Evolutionary conservation across 2,797 vertebrate species (phyloP).

Genomic region (Enteromius treurensis): DNA sequence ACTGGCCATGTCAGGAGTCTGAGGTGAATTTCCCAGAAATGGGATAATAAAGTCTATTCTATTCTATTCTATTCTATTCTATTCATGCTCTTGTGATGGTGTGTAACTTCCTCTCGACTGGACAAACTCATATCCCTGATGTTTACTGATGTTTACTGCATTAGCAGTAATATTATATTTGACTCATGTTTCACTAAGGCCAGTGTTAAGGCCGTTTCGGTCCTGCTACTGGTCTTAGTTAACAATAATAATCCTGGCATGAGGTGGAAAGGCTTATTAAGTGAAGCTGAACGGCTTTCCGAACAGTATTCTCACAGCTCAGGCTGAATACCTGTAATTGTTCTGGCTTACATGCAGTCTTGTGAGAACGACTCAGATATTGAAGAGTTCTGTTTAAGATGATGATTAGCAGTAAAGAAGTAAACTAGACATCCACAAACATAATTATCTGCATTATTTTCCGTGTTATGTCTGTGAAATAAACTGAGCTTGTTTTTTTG

Average conservation of each 20-base stretch:
- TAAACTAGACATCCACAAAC: neutral
- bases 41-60: too few relatives aligned
- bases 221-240: neutral
- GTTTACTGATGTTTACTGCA: too few relatives aligned
- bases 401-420: neutral
- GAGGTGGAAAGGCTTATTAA: neutral
- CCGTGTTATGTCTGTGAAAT: neutral
- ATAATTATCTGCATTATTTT: neutral
- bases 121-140: too few relatives aligned
- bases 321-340: neutral
- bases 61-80: too few relatives aligned
- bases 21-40: too few relatives aligned
- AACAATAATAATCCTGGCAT: neutral
- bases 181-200: too few relatives aligned
- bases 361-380: neutral
- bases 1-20: too few relatives aligned
- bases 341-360: neutral
- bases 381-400: neutral
- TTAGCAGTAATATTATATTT: too few relatives aligned
- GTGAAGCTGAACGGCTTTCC: too few relatives aligned
- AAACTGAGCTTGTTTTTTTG: neutral
- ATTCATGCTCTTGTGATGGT: too few relatives aligned
- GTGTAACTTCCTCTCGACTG: too few relatives aligned
- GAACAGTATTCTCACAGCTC: too few relatives aligned
- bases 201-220: neutral